Percentiles rank a stretch among this genome's conserved stretches.
These are phyloP conservation scores for Nymphalis c-album DNA, from an alignment of 2,888 invertebrate genomes.

Conservation along the genomic window DNA sequence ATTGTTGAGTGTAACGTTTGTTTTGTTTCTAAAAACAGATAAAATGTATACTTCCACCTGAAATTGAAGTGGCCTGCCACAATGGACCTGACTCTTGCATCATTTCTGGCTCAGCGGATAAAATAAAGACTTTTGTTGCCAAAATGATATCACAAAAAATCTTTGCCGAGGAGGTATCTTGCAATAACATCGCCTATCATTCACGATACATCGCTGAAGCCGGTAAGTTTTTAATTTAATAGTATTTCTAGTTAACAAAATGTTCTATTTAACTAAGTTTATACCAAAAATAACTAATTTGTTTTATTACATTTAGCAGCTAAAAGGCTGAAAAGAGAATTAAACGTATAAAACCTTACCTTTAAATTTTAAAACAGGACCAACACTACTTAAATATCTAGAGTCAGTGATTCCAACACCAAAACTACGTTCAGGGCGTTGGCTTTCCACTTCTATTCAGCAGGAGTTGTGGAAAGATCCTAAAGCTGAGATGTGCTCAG, in stretches of 20 bases:
- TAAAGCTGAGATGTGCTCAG: constrained; percentile 80
- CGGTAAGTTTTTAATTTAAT: neutral
- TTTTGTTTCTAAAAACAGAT: neutral
- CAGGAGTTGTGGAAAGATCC: constrained; percentile 83
- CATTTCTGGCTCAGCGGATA: constrained; percentile 86
- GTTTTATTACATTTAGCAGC: too few relatives aligned
- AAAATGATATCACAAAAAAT: constrained; percentile 9
- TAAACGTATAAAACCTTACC: too few relatives aligned
- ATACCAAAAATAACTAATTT: too few relatives aligned
- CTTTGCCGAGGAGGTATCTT: constrained; percentile 26
- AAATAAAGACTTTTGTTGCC: constrained; percentile 56
- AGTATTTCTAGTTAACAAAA: too few relatives aligned
- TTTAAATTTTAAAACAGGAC: constrained; percentile 66
- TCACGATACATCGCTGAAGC: neutral
- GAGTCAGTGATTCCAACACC: constrained; percentile 84
- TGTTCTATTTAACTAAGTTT: too few relatives aligned
- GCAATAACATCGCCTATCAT: neutral
- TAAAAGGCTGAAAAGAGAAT: too few relatives aligned
- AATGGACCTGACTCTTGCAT: constrained; percentile 89
- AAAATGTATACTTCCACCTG: constrained; percentile 7
- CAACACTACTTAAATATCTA: constrained; percentile 84
- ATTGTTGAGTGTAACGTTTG: too few relatives aligned
- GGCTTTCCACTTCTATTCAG: constrained; percentile 93
- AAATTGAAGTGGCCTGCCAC: constrained; percentile 88
- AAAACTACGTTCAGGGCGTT: constrained; percentile 85